These are phyloP conservation scores for Catharus fuscescens DNA, from an alignment of 2,113 vertebrate genomes.

Conservation along the genomic window DNA sequence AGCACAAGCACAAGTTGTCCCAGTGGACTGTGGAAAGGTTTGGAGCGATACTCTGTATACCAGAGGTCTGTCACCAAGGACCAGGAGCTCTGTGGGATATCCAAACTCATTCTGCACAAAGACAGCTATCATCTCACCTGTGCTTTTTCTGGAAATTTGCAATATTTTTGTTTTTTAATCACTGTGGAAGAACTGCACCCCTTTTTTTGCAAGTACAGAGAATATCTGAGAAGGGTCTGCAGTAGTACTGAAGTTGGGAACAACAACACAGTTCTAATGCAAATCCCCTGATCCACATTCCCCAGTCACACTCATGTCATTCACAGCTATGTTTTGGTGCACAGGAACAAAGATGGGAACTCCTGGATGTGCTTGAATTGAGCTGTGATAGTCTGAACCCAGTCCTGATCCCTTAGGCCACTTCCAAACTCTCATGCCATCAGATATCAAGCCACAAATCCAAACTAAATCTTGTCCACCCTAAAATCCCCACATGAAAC, in stretches of 20 bases:
- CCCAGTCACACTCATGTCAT: neutral
- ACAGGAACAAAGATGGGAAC: neutral
- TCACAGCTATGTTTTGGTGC: neutral
- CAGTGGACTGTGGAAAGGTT: neutral
- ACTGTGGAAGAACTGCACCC: neutral
- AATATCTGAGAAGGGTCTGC: neutral
- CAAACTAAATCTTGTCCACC: neutral
- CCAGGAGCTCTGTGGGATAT: neutral
- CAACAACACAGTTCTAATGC: neutral
- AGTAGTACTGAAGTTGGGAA: neutral
- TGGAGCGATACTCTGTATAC: neutral
- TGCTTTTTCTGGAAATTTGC: neutral
- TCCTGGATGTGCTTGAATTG: neutral
- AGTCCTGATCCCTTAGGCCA: neutral
- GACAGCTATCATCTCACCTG: neutral
- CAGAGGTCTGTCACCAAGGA: neutral
- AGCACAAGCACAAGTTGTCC: neutral
- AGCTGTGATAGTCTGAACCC: neutral
- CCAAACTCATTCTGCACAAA: neutral
- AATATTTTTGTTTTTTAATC: neutral
- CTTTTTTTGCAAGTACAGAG: neutral
- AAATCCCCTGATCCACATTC: neutral
- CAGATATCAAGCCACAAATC: neutral
- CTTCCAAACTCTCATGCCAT: neutral
- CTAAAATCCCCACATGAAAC: neutral